These are phyloP conservation scores for Laupala kohalensis DNA, from an alignment of 1,140 invertebrate genomes.

Conservation along the genomic window DNA sequence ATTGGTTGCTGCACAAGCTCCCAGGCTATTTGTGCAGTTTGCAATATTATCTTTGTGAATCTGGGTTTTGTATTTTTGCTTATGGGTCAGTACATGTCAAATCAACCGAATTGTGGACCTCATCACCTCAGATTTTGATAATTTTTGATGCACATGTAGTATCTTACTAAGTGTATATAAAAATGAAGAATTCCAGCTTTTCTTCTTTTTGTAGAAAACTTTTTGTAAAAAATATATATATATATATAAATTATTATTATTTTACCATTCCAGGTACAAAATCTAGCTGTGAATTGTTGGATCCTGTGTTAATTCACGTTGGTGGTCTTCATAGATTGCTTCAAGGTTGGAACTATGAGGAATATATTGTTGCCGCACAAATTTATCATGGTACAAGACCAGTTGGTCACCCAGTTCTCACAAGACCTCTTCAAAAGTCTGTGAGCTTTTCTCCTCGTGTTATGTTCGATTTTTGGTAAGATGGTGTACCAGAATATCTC, in stretches of 20 bases:
- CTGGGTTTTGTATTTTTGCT: too few relatives aligned
- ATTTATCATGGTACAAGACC: conserved; percentile 76
- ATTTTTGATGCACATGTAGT: too few relatives aligned
- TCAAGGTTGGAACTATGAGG: conserved; percentile 65
- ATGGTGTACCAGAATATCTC: conserved; percentile 19
- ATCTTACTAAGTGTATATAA: too few relatives aligned
- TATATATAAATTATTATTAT: not conserved
- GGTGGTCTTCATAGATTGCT: conserved; percentile 71
- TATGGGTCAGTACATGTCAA: too few relatives aligned
- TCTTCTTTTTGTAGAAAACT: too few relatives aligned
- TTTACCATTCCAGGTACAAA: conserved; percentile 12
- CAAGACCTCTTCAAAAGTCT: conserved; percentile 46
- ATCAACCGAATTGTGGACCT: too few relatives aligned
- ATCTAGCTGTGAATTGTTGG: conserved; percentile 45
- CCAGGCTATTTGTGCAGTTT: too few relatives aligned
- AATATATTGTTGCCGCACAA: conserved; percentile 68
- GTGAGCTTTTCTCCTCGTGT: conserved; percentile 63
- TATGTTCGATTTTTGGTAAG: conserved; percentile 71
- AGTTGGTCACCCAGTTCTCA: conserved; percentile 51
- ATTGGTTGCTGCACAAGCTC: too few relatives aligned
- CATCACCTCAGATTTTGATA: too few relatives aligned
- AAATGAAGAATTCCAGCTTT: too few relatives aligned
- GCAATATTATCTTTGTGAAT: too few relatives aligned
- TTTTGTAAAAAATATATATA: not conserved
- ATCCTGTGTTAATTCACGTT: conserved; percentile 69